Base-by-base conservation (phyloP, 2,113 vertebrate genomes). In the Odocoileus hemionus region DNA sequence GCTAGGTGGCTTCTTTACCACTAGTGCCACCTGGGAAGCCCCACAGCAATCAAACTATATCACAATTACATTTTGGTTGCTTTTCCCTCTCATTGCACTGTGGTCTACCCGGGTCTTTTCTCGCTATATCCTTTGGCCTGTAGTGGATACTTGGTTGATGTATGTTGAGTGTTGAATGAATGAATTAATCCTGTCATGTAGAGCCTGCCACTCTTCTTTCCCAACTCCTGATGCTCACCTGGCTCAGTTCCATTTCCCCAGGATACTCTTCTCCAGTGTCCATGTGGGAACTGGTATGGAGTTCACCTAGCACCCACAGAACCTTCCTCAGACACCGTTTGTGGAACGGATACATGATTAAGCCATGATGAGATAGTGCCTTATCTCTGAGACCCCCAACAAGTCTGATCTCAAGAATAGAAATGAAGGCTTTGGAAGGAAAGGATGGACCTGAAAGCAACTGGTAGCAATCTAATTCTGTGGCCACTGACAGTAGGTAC, bases 1-100 rank as follows among this genome's bases (percentile, higher is more conserved):
- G 6, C 36, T 43, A 39, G 19, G 19, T 70, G n/a, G n/a, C n/a
- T 43, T 76, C 36, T 43, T 76, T 43, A 43, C 21, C 39, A 25
- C 70, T 25, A 6, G 36, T 43, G n/a, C 39, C 70, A 76, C 1
- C 36, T 76, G 23, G 23, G 70, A 76, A 76, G 23, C 23, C 36
- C 67, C 36, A 43, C 23, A 25, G 12, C 6, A 21, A 15, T 16
- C 61, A 25, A 2, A 0, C 4, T 11, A 2, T 14, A 1, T 21
- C 67, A 2, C 30, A 12, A 19, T 25, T 16, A 14, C 43, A 50
- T n/a, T 58, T 76, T 25, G 10, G 43, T 10, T 3, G 13, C 23
- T 50, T 28, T 36, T 11, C 45, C 84, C 6, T 58, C 45, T 82
- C 25, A 14, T 26, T 28, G 39, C 43, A 33, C 17, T 21, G 15